Conservation (phyloP, 2,888 invertebrate species). For the Epirrhoe alternata region DNA sequence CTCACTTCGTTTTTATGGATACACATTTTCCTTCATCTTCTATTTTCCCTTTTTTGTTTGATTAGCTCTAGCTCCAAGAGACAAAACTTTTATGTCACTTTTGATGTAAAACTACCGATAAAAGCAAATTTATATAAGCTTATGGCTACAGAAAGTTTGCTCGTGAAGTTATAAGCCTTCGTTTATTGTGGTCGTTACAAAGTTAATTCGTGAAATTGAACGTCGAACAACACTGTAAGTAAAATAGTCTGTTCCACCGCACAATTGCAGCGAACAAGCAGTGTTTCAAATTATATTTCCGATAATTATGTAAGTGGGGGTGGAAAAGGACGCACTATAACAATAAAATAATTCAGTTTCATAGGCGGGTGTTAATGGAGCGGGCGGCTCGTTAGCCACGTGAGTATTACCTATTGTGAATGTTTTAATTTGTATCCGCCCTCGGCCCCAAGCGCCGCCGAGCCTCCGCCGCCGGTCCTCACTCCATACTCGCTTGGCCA, state of each 20-base stretch:
- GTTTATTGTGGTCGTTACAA: slow-evolving; percentile 45
- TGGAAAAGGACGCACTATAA: slow-evolving; percentile 64
- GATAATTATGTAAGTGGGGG: slow-evolving; percentile 62
- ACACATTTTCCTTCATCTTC: slow-evolving; percentile 62
- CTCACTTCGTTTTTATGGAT: slow-evolving; percentile 71
- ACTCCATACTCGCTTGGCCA: slow-evolving; percentile 4
- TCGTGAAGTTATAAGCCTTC: slow-evolving; percentile 39
- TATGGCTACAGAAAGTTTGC: slow-evolving; percentile 37
- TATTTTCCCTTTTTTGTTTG: slow-evolving; percentile 56
- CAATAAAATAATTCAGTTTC: slow-evolving; percentile 78
- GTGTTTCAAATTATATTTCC: slow-evolving; percentile 53
- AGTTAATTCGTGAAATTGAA: slow-evolving; percentile 43
- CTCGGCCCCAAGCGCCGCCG: slow-evolving; percentile 46
- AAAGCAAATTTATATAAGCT: slow-evolving; percentile 41
- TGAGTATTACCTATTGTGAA: slow-evolving; percentile 81
- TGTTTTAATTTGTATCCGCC: slow-evolving; percentile 79
- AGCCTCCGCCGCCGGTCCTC: slow-evolving; percentile 38
- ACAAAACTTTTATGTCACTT: slow-evolving; percentile 42
- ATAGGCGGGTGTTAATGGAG: slow-evolving; percentile 75
- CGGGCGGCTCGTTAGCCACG: slow-evolving; percentile 74
- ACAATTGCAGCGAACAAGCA: slow-evolving; percentile 50
- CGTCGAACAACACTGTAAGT: slow-evolving; percentile 35
- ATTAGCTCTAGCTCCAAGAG: slow-evolving; percentile 48
- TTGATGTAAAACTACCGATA: slow-evolving; percentile 41
- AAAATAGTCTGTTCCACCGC: slow-evolving; percentile 38